phyloP scores from a whole-genome alignment of 2,797 vertebrate species.

The Valencia hispanica region DNA sequence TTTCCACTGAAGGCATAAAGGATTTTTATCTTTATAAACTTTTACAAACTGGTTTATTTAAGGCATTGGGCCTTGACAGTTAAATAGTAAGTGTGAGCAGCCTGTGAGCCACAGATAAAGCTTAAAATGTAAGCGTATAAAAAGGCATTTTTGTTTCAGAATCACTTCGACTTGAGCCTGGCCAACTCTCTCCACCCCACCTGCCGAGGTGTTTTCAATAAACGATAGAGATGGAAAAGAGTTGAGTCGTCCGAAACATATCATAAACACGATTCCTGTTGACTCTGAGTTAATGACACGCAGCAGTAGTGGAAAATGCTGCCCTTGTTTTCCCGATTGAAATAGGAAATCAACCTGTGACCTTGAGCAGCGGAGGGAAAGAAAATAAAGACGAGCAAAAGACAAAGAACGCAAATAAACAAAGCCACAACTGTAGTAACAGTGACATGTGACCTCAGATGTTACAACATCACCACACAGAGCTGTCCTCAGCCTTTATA shows the following conservation, averaged over 20 bases:
- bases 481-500: background rate
- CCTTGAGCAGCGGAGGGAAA: conserved; percentile 54
- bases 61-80: background rate
- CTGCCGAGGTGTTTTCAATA: conserved; percentile 56
- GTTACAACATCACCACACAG: conserved; percentile 17
- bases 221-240: conserved; percentile 43
- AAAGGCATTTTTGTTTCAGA: background rate
- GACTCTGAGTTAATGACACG: conserved; percentile 57
- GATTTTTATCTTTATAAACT: background rate
- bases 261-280: conserved; percentile 75
- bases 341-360: conserved; percentile 70
- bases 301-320: conserved; percentile 71
- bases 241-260: conserved; percentile 60
- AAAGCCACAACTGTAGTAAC: conserved; percentile 61
- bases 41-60: conserved; percentile 7
- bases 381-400: conserved; percentile 45
- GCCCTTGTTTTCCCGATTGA: conserved; percentile 70
- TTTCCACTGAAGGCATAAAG: background rate
- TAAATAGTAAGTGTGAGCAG: conserved; percentile 4
- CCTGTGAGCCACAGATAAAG: conserved; percentile 14
- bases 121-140: conserved; percentile 12
- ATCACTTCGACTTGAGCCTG: background rate
- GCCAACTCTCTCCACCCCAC: conserved; percentile 13
- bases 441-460: conserved; percentile 44
- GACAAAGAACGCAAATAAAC: conserved; percentile 62